Evolutionary conservation across 1,140 invertebrate genomes (phyloP), one percentile per base, ranked within the genome.

Genomic region (Gonatopus flavifemur): DNA sequence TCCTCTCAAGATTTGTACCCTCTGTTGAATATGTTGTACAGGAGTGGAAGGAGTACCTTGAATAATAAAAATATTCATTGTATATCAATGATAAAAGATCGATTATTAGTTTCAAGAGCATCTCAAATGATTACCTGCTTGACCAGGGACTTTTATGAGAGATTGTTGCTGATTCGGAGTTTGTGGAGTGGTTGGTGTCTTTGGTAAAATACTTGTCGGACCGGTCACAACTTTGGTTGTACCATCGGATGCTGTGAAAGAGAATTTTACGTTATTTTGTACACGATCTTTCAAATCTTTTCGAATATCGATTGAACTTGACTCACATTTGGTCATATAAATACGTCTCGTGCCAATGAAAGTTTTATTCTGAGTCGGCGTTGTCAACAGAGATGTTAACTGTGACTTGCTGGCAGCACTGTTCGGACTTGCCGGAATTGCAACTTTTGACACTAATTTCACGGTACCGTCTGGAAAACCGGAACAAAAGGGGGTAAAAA

Each of bases 1-100:
- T 1, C 88, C 86, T 62, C 91, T 86, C 55, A 94, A 86, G 48
- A 97, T 93, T 80, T 96, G 93, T 21, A 98, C 89, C 69, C 91
- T 89, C 67, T 92, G 89, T 43, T 83, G 86, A 20, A 70, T 55
- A 20, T 64, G 65, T 31, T 62, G 65, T 1, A 70, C 55, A 43
- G 67, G 52, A 5, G 68, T 57, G 32, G 55, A n/a, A n/a, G n/a
- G n/a, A n/a, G n/a, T n/a, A n/a, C n/a, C n/a, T n/a, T n/a, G n/a
- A n/a, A n/a, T n/a, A n/a, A n/a, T n/a, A n/a, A n/a, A n/a, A n/a
- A n/a, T n/a, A n/a, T n/a, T n/a, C n/a, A n/a, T n/a, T n/a, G n/a
- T n/a, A n/a, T n/a, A n/a, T n/a, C n/a, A n/a, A n/a, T n/a, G n/a
- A n/a, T n/a, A n/a, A n/a, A n/a, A n/a, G n/a, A n/a, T n/a, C n/a